A percentile compares a stretch with the other conserved stretches of the same genome.
phyloP scores from a whole-genome alignment of 2,888 invertebrate species.

The Cylindroiulus punctatus region DNA sequence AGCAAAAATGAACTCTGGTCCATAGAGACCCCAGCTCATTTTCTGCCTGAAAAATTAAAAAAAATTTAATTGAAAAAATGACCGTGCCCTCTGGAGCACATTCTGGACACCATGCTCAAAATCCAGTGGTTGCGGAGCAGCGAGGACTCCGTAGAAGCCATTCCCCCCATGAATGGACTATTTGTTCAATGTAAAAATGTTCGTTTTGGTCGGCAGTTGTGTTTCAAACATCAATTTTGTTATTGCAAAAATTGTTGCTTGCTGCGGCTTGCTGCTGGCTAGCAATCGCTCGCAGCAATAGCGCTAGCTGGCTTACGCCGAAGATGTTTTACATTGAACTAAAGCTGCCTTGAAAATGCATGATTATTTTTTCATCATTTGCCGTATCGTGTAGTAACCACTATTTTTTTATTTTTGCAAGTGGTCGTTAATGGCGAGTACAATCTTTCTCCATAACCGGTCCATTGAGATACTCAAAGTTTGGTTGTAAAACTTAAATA shows the following conservation, averaged over 20 bases:
- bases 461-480: too few relatives aligned
- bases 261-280: background rate
- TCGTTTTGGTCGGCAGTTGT: background rate
- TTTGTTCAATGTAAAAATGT: slow-evolving; percentile 21
- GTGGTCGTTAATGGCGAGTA: background rate
- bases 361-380: slow-evolving; percentile 24
- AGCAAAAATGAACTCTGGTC: too few relatives aligned
- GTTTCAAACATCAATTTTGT: background rate
- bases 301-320: background rate
- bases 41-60: too few relatives aligned
- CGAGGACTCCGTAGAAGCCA: background rate
- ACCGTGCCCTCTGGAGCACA: too few relatives aligned
- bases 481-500: too few relatives aligned
- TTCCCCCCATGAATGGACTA: background rate
- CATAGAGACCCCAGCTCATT: too few relatives aligned
- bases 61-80: too few relatives aligned
- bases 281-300: background rate
- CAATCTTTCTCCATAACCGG: slow-evolving; percentile 48
- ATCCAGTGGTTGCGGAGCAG: too few relatives aligned
- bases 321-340: slow-evolving; percentile 5
- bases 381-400: background rate
- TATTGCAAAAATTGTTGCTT: background rate
- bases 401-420: background rate
- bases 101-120: too few relatives aligned
- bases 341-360: background rate